A percentile compares a stretch with the other conserved stretches of the same genome.
Conservation (phyloP, 2,797 vertebrate genomes). For the Lepilemur ruficaudatus region DNA sequence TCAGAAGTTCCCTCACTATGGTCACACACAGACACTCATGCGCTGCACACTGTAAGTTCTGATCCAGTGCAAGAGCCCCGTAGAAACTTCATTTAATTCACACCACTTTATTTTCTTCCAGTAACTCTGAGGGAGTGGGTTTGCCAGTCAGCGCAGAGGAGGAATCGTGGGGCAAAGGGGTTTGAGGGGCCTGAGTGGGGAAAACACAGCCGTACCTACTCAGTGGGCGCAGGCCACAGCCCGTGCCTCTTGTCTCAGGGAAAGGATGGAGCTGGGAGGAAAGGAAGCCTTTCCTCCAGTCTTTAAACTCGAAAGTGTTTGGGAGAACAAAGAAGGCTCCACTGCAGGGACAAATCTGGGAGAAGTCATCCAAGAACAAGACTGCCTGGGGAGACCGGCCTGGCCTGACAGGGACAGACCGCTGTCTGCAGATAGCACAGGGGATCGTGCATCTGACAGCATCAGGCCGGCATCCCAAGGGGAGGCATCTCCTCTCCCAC, state of each 20-base stretch:
- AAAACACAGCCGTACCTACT: background rate
- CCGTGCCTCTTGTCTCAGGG: accelerated
- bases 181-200: accelerated
- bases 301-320: background rate
- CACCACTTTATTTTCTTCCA: background rate
- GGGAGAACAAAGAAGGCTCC: background rate
- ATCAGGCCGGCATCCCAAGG: no score
- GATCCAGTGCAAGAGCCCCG: no score
- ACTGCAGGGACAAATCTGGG: no score
- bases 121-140: background rate
- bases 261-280: background rate
- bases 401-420: accelerated
- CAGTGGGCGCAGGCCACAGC: accelerated
- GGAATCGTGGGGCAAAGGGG: background rate
- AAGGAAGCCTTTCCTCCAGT: background rate
- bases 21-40: accelerated
- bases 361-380: background rate
- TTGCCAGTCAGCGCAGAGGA: accelerated
- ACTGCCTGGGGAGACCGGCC: accelerated
- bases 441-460: background rate
- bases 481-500: no score
- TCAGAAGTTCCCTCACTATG: background rate
- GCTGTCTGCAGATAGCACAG: accelerated
- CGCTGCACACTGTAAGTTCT: accelerated
- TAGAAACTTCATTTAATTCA: background rate